Evolutionary conservation across 2,888 invertebrate species (phyloP), one percentile per base, ranked within the genome.

Genomic region (Cheilosia vernalis): DNA sequence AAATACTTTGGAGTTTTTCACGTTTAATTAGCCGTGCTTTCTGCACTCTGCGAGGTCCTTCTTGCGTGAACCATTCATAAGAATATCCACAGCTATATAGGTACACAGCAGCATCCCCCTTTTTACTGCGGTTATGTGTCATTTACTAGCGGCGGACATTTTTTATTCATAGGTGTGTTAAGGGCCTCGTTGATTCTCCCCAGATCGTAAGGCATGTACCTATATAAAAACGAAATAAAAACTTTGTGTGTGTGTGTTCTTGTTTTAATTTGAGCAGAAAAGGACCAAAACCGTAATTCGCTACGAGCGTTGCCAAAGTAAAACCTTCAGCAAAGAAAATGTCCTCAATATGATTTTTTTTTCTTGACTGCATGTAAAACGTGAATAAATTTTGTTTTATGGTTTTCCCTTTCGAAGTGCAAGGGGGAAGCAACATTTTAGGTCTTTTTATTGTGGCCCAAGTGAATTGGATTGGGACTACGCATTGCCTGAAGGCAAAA

Each of bases 1-100:
- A 80, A 84, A 84, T 84, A 70, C 74, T 64, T 80, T 84, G 69
- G 49, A 70, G 58, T 73, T 84, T 83, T 76, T 69, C 69, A 76
- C 74, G 84, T 80, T 79, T 84, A 84, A 84, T 84, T 84, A 80
- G 84, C 80, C 84, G 74, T 74, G 74, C 69, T 64, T 66, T 79
- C 69, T 84, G 84, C 64, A 66, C 80, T 80, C 60, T 40, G 47
- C 49, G 64, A 58, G 63, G 70, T 67, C 56, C 60, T 80, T 80
- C 70, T 84, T 74, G 80, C 84, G 74, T 80, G 64, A 76, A 80
- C 42, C 80, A 80, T 70, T 84, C 74, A 80, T 47, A 60, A 60
- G 37, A 19, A 9, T 51, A 64, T 55, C 24, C 40, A 27, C 13
- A 37, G 37, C 37, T 37, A 37, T 9, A 13, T 13, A 13, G 13